phyloP scores from a whole-genome alignment of 2,113 vertebrate species.

The Limnothrissa miodon region DNA sequence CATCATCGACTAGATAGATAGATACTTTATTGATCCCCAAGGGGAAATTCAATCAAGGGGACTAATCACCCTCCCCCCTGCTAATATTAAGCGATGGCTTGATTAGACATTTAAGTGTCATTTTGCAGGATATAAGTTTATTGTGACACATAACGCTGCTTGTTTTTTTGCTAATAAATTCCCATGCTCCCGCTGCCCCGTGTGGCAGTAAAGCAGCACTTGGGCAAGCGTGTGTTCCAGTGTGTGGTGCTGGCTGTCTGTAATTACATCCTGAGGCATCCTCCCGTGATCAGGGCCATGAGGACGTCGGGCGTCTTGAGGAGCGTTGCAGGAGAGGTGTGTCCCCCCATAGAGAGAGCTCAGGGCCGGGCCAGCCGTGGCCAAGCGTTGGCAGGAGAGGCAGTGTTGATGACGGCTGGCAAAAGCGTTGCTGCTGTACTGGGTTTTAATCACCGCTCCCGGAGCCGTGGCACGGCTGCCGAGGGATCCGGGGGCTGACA shows the following conservation, averaged over 20 bases:
- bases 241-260: background rate
- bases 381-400: background rate
- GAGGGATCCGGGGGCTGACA: slow-evolving; percentile 37
- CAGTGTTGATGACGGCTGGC: slow-evolving; percentile 45
- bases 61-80: background rate
- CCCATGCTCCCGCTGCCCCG: too few relatives aligned
- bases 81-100: background rate
- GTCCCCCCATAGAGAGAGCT: background rate
- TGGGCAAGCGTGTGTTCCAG: background rate
- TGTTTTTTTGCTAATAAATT: background rate
- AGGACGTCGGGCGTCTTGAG: background rate
- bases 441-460: slow-evolving; percentile 53
- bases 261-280: background rate
- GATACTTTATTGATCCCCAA: too few relatives aligned
- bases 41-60: too few relatives aligned
- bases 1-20: background rate
- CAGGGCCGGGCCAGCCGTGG: background rate
- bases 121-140: background rate
- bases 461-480: slow-evolving; percentile 23
- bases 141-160: background rate
- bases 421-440: slow-evolving; percentile 51
- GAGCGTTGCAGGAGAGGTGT: background rate
- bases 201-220: background rate
- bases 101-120: background rate
- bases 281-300: background rate